These are phyloP conservation scores for Odontamblyopus lacepedii DNA, from an alignment of 2,797 vertebrate genomes.

Conservation along the genomic window DNA sequence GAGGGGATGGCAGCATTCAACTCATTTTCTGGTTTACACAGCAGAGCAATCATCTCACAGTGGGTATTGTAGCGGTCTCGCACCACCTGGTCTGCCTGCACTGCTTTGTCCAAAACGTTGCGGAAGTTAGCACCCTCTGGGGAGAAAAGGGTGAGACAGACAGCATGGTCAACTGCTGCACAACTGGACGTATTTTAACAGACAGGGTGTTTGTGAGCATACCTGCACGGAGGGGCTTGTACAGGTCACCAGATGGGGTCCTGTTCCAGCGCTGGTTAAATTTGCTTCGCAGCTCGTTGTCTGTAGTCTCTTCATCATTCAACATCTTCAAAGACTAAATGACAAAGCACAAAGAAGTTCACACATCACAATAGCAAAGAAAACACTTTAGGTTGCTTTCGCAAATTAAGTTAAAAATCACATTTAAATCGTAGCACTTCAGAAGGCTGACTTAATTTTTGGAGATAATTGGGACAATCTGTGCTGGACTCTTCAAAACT, in stretches of 20 bases:
- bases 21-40: conserved; percentile 92
- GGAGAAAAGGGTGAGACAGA: background rate
- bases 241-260: conserved; percentile 93
- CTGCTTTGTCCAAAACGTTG: conserved; percentile 87
- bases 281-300: conserved; percentile 91
- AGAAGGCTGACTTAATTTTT: conserved; percentile 26
- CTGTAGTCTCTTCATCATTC: conserved; percentile 91
- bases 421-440: background rate
- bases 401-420: background rate
- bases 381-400: conserved; percentile 1
- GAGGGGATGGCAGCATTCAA: conserved; percentile 93
- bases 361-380: background rate
- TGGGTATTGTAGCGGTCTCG: conserved; percentile 89
- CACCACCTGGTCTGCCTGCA: conserved; percentile 93
- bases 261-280: conserved; percentile 97
- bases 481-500: conserved; percentile 42
- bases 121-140: conserved; percentile 90
- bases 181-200: background rate
- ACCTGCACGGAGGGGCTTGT: conserved; percentile 93
- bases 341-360: conserved; percentile 14
- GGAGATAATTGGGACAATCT: conserved; percentile 30
- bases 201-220: conserved; percentile 19
- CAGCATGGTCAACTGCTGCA: background rate
- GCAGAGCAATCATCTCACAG: conserved; percentile 89
- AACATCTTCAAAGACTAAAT: conserved; percentile 89